Evolutionary conservation across 37 sponge, comb jelly and placozoan species (phyloP).

Genomic region (Cliona cf. orientalis): DNA sequence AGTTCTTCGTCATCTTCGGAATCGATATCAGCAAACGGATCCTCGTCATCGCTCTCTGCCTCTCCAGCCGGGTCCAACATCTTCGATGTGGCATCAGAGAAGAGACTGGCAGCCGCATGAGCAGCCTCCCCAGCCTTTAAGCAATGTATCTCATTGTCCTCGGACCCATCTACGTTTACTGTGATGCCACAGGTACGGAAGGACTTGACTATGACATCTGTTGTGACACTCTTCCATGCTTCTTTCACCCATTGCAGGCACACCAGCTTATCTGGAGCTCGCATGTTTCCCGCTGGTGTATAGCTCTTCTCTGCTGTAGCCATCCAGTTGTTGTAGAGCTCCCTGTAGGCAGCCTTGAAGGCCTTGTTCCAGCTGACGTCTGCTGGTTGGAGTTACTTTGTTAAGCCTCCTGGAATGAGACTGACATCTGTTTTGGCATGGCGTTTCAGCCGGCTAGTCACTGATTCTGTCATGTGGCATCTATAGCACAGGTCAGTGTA

Average conservation of each 20-base stretch:
- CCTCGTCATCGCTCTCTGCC: no score
- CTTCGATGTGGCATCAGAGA: neutral
- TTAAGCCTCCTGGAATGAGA: constrained; percentile 62
- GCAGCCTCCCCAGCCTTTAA: constrained; percentile 47
- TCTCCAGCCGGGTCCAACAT: no score
- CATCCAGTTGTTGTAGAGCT: constrained; percentile 57
- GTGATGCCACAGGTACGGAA: constrained; percentile 62
- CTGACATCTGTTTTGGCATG: constrained; percentile 3
- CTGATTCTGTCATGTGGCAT: constrained; percentile 37
- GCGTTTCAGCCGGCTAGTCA: neutral
- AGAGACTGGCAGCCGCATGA: constrained; percentile 6
- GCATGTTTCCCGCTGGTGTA: constrained; percentile 59
- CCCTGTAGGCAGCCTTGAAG: constrained; percentile 41
- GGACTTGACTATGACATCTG: constrained; percentile 45
- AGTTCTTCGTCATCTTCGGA: no score
- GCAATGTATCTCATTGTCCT: constrained; percentile 45
- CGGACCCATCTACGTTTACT: constrained; percentile 21
- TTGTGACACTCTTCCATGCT: constrained; percentile 43
- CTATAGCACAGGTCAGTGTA: no score
- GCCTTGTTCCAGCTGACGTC: constrained; percentile 58
- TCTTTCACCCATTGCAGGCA: constrained; percentile 53
- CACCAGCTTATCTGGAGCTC: constrained; percentile 50
- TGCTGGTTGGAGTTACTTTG: constrained; percentile 49
- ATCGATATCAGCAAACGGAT: no score
- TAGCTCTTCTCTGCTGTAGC: constrained; percentile 41